Evolutionary conservation across 2,888 invertebrate genomes (phyloP).

Genomic region (Chalcosyrphus nemorum): DNA sequence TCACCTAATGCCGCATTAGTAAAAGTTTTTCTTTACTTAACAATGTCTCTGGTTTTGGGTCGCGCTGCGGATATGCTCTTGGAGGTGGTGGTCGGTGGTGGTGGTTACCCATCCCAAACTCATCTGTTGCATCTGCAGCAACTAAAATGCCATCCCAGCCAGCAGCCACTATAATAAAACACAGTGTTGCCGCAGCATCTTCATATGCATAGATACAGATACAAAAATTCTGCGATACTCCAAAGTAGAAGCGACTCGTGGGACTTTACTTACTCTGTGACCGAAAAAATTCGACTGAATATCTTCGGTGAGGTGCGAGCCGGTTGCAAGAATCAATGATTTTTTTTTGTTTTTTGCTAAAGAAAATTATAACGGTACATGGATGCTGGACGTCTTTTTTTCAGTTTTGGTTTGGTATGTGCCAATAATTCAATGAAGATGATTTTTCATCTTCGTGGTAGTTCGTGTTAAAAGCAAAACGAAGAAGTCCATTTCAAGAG

Average conservation of each 20-base stretch:
- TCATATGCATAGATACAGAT: constrained; percentile 49
- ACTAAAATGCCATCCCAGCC: constrained; percentile 40
- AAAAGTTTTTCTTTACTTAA: constrained; percentile 61
- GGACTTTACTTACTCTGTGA: constrained; percentile 55
- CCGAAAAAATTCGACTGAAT: constrained; percentile 45
- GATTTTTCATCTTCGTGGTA: constrained; percentile 48
- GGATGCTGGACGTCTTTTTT: constrained; percentile 19
- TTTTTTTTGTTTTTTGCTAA: constrained; percentile 10
- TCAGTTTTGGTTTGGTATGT: constrained; percentile 40
- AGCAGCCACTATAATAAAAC: constrained; percentile 24
- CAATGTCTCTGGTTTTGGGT: constrained; percentile 55
- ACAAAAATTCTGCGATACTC: constrained; percentile 5
- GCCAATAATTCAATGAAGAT: constrained; percentile 69
- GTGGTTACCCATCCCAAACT: constrained; percentile 65
- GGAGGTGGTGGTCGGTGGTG: constrained; percentile 19
- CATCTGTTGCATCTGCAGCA: constrained; percentile 17
- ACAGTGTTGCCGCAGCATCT: constrained; percentile 61
- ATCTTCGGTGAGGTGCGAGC: constrained; percentile 43
- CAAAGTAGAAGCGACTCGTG: constrained; percentile 34
- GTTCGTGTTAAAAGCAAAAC: not conserved
- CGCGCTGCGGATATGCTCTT: constrained; percentile 15
- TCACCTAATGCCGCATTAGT: constrained; percentile 67
- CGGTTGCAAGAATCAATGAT: constrained; percentile 39
- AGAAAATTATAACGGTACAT: constrained; percentile 67
- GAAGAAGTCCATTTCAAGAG: constrained; percentile 4